Percentiles rank a stretch among this genome's conserved stretches.
These are phyloP conservation scores for Sycophila sp. DNA, from an alignment of 1,140 invertebrate species.

Conservation along the genomic window DNA sequence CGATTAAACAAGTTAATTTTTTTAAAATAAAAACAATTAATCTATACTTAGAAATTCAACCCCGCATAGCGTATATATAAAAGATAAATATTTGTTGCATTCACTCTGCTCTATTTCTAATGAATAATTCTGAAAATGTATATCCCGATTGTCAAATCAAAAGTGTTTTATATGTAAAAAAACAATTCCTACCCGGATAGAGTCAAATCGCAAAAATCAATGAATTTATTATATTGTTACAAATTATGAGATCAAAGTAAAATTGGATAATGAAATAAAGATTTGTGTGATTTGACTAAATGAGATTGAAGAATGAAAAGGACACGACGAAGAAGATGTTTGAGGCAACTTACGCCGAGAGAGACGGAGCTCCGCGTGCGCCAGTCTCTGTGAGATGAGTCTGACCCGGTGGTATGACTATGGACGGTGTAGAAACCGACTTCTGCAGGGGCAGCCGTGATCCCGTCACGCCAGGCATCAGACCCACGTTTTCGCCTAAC, in stretches of 20 bases:
- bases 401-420: slow-evolving; percentile 75
- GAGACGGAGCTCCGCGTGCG: slow-evolving; percentile 51
- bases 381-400: slow-evolving; percentile 56
- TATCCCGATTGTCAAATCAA: slow-evolving; percentile 2
- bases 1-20: too few species aligned
- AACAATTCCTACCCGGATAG: background rate
- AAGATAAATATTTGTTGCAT: background rate
- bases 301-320: background rate
- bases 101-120: slow-evolving; percentile 20
- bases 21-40: background rate
- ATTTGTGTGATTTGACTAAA: slow-evolving; percentile 2
- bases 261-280: background rate
- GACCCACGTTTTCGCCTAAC: slow-evolving; percentile 71
- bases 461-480: slow-evolving; percentile 69
- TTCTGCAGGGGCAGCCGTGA: slow-evolving; percentile 85
- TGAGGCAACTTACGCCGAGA: slow-evolving; percentile 54
- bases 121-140: background rate
- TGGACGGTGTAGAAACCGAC: slow-evolving; percentile 89
- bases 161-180: background rate
- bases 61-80: background rate
- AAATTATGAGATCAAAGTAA: too few species aligned
- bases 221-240: too few species aligned
- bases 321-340: background rate
- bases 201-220: slow-evolving; percentile 15
- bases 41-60: background rate